Conservation (phyloP, 2,888 invertebrate genomes). For the Balanococcus diminutus region DNA sequence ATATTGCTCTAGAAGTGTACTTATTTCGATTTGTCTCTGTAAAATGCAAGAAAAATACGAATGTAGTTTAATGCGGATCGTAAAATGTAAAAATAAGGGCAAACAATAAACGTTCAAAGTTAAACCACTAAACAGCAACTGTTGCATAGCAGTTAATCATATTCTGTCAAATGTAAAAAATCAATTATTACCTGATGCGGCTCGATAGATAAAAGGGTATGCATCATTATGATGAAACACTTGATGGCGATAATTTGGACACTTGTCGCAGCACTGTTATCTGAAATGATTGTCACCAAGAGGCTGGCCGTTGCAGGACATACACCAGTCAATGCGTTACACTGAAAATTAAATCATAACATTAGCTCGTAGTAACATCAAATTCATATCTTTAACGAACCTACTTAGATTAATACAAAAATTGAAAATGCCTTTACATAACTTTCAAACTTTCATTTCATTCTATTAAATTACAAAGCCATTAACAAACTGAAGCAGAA, state of each 20-base stretch:
- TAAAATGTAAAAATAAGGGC: neutral
- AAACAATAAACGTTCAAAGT: neutral
- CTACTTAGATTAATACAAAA: neutral
- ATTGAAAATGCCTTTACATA: neutral
- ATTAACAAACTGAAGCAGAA: neutral
- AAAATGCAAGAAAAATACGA: conserved; percentile 56
- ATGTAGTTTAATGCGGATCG: neutral
- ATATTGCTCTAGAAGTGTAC: conserved; percentile 61
- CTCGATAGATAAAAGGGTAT: conserved; percentile 66
- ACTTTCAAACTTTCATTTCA: neutral
- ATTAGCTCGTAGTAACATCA: neutral
- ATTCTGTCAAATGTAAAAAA: neutral
- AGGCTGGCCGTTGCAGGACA: conserved; percentile 69
- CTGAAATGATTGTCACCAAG: conserved; percentile 64
- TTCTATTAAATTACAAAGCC: neutral
- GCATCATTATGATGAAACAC: conserved; percentile 66
- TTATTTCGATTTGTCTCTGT: conserved; percentile 68
- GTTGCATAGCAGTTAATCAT: neutral
- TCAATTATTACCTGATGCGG: conserved; percentile 64
- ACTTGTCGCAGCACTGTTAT: conserved; percentile 62
- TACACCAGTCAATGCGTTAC: conserved; percentile 68
- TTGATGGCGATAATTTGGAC: conserved; percentile 64
- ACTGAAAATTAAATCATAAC: too few species aligned
- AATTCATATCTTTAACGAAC: neutral
- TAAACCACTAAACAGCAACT: neutral